phyloP scores from a whole-genome alignment of 2,113 vertebrate species.

The Embiotoca jacksoni region DNA sequence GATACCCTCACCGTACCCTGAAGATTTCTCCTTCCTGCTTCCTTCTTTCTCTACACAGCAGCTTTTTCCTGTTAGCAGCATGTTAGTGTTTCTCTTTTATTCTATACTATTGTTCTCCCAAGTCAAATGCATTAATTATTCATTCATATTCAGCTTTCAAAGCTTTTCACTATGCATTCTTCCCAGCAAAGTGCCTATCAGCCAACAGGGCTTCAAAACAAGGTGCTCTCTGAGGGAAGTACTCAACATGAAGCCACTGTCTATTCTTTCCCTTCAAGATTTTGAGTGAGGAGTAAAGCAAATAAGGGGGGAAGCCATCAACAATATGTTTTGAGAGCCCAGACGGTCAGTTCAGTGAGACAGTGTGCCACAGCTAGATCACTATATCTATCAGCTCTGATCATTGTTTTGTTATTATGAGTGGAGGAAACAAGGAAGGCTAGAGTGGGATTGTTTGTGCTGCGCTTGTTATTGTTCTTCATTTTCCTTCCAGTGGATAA shows the following conservation, averaged over 20 bases:
- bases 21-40: constrained; percentile 56
- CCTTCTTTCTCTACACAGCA: constrained; percentile 24
- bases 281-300: constrained; percentile 47
- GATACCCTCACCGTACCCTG: constrained; percentile 51
- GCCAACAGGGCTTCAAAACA: constrained; percentile 75
- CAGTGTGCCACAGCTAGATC: constrained; percentile 33
- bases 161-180: constrained; percentile 73
- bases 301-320: constrained; percentile 52
- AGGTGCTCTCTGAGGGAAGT: constrained; percentile 71
- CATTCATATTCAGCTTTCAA: constrained; percentile 79
- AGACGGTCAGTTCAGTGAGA: constrained; percentile 36
- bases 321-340: constrained; percentile 51
- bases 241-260: constrained; percentile 59
- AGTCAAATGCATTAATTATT: constrained; percentile 82
- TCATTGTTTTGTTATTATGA: constrained; percentile 52
- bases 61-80: constrained; percentile 70
- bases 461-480: constrained; percentile 42
- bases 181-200: constrained; percentile 79
- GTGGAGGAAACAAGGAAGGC: not conserved
- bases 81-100: constrained; percentile 74
- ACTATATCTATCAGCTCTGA: constrained; percentile 47
- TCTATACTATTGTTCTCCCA: constrained; percentile 80
- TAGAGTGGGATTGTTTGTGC: constrained; percentile 23
- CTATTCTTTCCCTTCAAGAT: constrained; percentile 54
- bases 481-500: constrained; percentile 41